Conservation (phyloP, 2,888 invertebrate genomes). For the Drosophila flavopinicola region DNA sequence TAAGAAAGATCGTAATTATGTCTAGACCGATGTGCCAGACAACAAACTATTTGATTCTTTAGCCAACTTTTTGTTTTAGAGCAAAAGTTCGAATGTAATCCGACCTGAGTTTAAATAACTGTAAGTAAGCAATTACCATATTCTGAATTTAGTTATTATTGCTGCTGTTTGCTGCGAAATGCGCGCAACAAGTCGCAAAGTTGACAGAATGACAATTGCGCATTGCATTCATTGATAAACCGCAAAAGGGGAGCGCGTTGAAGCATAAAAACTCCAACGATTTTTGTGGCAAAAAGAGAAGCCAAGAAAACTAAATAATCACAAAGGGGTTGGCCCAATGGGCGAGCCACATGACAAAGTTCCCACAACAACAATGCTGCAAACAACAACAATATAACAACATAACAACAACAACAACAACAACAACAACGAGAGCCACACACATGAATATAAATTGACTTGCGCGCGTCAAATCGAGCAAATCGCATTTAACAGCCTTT, state of each 20-base stretch:
- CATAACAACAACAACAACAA: background rate
- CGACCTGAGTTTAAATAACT: too few species aligned
- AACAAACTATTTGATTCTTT: too few species aligned
- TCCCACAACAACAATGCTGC: slow-evolving; percentile 59
- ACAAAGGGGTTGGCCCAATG: slow-evolving; percentile 39
- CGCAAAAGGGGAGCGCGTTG: slow-evolving; percentile 45
- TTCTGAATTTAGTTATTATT: too few species aligned
- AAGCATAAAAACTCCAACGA: slow-evolving; percentile 32
- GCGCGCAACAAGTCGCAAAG: slow-evolving; percentile 42
- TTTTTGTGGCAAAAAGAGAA: slow-evolving; percentile 19
- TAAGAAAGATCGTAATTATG: too few species aligned
- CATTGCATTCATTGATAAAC: slow-evolving; percentile 44
- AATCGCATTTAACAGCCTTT: slow-evolving; percentile 52
- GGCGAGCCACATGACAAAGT: slow-evolving; percentile 56
- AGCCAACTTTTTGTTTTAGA: too few species aligned
- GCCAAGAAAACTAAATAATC: background rate
- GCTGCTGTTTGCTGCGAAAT: background rate
- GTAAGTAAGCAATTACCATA: too few species aligned
- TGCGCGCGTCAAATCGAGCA: slow-evolving; percentile 23
- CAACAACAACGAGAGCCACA: slow-evolving; percentile 6
- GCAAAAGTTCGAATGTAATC: too few species aligned
- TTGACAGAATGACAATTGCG: slow-evolving; percentile 23
- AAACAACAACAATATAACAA: background rate
- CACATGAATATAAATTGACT: slow-evolving; percentile 69
- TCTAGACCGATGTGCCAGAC: too few species aligned